Evolutionary conservation across 2,113 vertebrate species (phyloP).

Genomic region (Agelaius phoeniceus): DNA sequence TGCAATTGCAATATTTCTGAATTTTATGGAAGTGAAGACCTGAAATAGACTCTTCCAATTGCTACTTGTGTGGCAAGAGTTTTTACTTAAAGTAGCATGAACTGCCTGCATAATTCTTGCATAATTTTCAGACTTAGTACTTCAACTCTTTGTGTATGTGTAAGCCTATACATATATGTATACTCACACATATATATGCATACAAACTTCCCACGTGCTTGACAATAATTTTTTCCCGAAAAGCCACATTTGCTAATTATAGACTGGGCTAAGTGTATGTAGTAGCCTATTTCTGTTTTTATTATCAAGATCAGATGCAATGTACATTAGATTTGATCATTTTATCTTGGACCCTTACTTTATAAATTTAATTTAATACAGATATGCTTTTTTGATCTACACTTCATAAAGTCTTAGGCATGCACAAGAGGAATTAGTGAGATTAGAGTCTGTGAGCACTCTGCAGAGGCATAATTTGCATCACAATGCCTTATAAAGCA

Average conservation of each 20-base stretch:
- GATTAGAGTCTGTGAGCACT: background rate
- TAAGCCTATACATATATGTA: background rate
- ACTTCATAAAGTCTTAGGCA: background rate
- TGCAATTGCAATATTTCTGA: background rate
- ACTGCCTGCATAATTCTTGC: background rate
- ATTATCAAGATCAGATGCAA: background rate
- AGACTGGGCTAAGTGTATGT: background rate
- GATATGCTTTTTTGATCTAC: background rate
- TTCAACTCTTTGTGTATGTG: background rate
- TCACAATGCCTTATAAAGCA: background rate
- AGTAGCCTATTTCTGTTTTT: background rate
- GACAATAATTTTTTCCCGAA: background rate
- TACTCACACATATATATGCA: background rate
- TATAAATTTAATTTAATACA: constrained; percentile 6
- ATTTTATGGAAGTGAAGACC: background rate
- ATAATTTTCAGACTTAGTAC: background rate
- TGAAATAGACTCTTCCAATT: background rate
- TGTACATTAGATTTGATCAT: background rate
- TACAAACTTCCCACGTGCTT: background rate
- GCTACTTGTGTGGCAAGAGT: background rate
- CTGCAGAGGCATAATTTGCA: background rate
- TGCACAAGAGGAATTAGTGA: constrained; percentile 16
- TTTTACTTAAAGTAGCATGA: background rate
- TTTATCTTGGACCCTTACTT: background rate
- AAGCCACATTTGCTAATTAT: background rate